These are phyloP conservation scores for Leucosticte australis DNA, from an alignment of 2,113 vertebrate genomes.

Conservation along the genomic window DNA sequence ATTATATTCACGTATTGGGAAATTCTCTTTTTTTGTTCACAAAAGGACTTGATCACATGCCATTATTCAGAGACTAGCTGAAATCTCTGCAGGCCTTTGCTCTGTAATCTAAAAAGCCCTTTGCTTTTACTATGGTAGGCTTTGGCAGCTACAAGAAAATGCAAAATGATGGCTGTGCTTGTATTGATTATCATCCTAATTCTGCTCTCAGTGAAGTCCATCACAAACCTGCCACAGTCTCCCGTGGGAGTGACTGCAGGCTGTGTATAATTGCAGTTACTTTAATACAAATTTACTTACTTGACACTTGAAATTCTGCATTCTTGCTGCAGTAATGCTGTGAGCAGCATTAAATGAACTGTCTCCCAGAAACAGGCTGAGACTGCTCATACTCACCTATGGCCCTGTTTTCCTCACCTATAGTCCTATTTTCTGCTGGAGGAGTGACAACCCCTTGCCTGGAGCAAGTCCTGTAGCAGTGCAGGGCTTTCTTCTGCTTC, in stretches of 20 bases:
- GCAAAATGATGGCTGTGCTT: constrained; percentile 57
- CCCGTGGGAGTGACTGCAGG: not conserved
- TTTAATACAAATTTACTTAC: constrained; percentile 53
- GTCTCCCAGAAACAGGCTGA: not conserved
- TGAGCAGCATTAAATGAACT: constrained; percentile 28
- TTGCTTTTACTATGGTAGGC: constrained; percentile 28
- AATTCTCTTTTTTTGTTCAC: constrained; percentile 23
- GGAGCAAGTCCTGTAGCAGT: not conserved
- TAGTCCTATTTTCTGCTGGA: not conserved
- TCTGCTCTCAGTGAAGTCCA: constrained; percentile 50
- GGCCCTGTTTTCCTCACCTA: not conserved
- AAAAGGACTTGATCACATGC: constrained; percentile 63
- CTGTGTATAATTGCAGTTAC: constrained; percentile 56
- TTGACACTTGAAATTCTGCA: constrained; percentile 41
- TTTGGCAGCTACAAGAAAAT: constrained; percentile 61
- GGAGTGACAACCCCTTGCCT: not conserved
- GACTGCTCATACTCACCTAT: rapidly evolving
- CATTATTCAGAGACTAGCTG: constrained; percentile 46
- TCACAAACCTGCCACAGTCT: constrained; percentile 14
- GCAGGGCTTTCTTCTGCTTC: not conserved
- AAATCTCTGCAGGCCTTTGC: constrained; percentile 58
- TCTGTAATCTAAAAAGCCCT: constrained; percentile 52
- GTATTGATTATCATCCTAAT: constrained; percentile 57
- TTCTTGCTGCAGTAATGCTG: constrained; percentile 23
- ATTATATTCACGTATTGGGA: constrained; percentile 31